Evolutionary conservation across 2,888 invertebrate genomes (phyloP).

Genomic region (Campoletis raptor): DNA sequence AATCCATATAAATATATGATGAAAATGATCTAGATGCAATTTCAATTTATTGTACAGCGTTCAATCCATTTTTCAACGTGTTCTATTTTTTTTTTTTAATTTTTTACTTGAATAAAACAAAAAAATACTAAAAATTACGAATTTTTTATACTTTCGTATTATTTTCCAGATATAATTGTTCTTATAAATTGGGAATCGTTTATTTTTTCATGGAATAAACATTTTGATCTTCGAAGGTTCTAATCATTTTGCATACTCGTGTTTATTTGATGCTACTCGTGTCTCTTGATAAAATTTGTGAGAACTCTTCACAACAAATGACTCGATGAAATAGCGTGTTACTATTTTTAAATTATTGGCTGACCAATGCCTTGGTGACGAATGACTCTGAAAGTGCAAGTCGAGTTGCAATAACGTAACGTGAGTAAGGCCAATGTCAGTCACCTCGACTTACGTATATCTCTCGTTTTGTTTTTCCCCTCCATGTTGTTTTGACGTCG

Average conservation of each 20-base stretch:
- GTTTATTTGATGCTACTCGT: neutral
- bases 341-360: neutral
- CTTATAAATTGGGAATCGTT: too few species aligned
- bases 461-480: slow-evolving; percentile 16
- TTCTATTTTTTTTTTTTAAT: neutral
- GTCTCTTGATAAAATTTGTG: neutral
- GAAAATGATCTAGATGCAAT: neutral
- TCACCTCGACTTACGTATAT: slow-evolving; percentile 37
- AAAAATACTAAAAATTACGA: neutral
- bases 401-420: slow-evolving; percentile 11
- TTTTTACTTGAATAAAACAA: neutral
- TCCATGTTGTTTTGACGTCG: neutral
- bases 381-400: slow-evolving; percentile 16
- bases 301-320: neutral
- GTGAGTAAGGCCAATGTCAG: slow-evolving; percentile 59
- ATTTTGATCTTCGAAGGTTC: neutral
- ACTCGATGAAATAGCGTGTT: neutral
- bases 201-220: too few species aligned
- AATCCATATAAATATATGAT: neutral
- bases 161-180: neutral
- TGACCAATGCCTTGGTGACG: neutral
- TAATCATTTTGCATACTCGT: neutral
- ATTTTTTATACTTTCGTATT: neutral
- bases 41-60: neutral
- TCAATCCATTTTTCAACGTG: neutral